Conservation (phyloP, 2,113 vertebrate genomes). For the Sturnira hondurensis region DNA sequence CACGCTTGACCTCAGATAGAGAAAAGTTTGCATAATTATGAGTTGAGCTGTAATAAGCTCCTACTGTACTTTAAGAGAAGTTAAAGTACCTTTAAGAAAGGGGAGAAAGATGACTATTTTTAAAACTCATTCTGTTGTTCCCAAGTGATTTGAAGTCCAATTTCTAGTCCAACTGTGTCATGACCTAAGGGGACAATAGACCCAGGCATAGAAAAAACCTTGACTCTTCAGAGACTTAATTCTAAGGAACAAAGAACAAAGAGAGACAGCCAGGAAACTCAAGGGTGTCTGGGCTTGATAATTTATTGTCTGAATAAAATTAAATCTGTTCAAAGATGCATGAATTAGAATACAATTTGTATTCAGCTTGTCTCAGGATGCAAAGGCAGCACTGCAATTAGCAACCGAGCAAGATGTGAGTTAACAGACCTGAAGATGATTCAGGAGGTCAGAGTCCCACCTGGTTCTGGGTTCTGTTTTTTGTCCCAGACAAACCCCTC, state of each 20-base stretch:
- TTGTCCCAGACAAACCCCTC: neutral
- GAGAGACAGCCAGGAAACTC: neutral
- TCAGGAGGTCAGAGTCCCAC: neutral
- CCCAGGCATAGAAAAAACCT: neutral
- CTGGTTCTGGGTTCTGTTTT: neutral
- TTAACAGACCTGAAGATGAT: neutral
- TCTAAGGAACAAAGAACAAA: slow-evolving; percentile 16
- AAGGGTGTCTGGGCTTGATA: neutral
- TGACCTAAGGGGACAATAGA: slow-evolving; percentile 26
- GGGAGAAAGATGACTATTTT: slow-evolving; percentile 38
- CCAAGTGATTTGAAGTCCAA: slow-evolving; percentile 38
- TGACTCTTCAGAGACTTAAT: neutral
- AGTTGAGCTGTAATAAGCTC: neutral
- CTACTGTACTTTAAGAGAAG: neutral
- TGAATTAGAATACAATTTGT: slow-evolving; percentile 2
- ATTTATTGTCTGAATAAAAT: slow-evolving; percentile 47
- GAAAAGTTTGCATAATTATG: neutral
- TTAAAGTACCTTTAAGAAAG: slow-evolving; percentile 2
- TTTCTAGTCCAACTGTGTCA: slow-evolving; percentile 47
- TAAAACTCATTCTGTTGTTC: slow-evolving; percentile 28
- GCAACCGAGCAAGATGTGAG: neutral
- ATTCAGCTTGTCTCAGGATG: neutral
- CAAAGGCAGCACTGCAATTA: neutral
- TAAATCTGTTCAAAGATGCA: neutral
- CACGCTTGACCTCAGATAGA: neutral